Conservation (phyloP, 1,140 invertebrate species). For the Zaprionus taronus region DNA sequence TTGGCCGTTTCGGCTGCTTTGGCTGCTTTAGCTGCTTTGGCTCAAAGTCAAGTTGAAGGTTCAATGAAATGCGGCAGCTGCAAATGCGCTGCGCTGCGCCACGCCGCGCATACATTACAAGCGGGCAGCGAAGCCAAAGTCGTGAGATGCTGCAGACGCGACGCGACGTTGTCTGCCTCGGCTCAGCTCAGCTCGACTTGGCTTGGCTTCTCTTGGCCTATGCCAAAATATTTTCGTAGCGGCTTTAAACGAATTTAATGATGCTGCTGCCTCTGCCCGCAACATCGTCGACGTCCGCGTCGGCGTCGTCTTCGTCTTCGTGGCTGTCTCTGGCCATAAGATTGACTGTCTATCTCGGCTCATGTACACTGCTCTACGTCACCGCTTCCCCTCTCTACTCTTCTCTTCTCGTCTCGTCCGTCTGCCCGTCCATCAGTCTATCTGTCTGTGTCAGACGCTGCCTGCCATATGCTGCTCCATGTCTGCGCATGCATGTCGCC, state of each 20-base stretch:
- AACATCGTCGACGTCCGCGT: conserved; percentile 32
- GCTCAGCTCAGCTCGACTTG: conserved; percentile 2
- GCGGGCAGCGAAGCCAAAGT: conserved; percentile 57
- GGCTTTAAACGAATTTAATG: conserved; percentile 79
- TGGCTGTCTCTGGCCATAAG: conserved; percentile 71
- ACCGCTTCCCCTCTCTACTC: not conserved
- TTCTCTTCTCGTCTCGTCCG: not conserved
- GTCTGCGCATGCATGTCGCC: conserved; percentile 77
- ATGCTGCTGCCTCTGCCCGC: conserved; percentile 65
- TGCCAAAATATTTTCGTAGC: conserved; percentile 71
- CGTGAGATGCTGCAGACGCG: conserved; percentile 66
- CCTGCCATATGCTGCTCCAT: conserved; percentile 70
- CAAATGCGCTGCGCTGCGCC: conserved; percentile 33
- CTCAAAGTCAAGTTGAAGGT: conserved; percentile 81
- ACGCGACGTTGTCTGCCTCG: conserved; percentile 23
- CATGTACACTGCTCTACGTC: not conserved
- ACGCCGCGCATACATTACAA: conserved; percentile 76
- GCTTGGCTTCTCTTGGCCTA: conserved; percentile 34
- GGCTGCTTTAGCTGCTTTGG: conserved; percentile 6
- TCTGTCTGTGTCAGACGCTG: conserved; percentile 40
- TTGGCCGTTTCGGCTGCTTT: not conserved
- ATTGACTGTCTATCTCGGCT: conserved; percentile 77
- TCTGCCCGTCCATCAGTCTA: conserved; percentile 18
- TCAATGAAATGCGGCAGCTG: conserved; percentile 79
- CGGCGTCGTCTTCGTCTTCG: conserved; percentile 45